Percentiles rank a stretch among this genome's conserved stretches.
Conservation (phyloP, 1,140 invertebrate species). For the Schlechtendalia chinensis region DNA sequence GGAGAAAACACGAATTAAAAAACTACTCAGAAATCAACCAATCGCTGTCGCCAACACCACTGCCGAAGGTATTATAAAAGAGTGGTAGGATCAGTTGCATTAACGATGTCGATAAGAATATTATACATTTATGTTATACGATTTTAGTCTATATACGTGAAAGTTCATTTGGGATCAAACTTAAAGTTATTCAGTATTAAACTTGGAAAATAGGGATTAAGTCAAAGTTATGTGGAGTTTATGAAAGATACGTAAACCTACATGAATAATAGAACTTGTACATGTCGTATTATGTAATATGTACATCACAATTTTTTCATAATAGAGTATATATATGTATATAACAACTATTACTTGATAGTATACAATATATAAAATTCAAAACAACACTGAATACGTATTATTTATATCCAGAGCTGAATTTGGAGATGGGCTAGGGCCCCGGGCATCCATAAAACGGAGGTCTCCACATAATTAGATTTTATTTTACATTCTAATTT, state of each 20-base stretch:
- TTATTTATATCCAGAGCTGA: too few species aligned
- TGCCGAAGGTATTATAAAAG: too few species aligned
- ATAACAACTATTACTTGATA: too few species aligned
- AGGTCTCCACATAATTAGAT: too few species aligned
- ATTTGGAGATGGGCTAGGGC: too few species aligned
- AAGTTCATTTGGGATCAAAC: conserved; percentile 22
- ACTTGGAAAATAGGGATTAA: conserved; percentile 16
- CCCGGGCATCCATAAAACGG: too few species aligned
- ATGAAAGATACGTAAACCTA: background rate
- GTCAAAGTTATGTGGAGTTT: background rate
- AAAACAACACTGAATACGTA: too few species aligned
- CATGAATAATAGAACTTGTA: background rate
- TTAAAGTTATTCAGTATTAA: conserved; percentile 27
- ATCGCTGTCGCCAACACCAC: too few species aligned
- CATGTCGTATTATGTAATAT: background rate
- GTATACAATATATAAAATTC: too few species aligned
- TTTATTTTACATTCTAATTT: too few species aligned
- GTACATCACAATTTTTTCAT: background rate
- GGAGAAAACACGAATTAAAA: too few species aligned
- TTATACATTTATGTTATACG: background rate
- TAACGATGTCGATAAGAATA: background rate
- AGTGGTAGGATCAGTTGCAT: background rate
- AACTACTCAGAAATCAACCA: too few species aligned
- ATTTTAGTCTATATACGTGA: background rate
- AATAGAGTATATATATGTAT: background rate